Conservation (phyloP, 2,888 invertebrate genomes). For the Melieria crassipennis region DNA sequence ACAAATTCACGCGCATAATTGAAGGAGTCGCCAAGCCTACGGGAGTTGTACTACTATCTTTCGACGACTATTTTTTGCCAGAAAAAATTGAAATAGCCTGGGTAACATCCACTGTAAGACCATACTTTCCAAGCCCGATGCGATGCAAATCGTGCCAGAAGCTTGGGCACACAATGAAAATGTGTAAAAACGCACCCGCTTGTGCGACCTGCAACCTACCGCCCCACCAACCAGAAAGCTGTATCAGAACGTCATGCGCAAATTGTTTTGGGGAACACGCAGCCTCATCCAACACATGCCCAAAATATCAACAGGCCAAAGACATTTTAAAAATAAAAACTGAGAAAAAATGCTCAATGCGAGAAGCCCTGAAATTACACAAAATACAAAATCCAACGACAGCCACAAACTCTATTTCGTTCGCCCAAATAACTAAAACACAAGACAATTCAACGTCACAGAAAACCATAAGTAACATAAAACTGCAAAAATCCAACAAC, state of each 20-base stretch:
- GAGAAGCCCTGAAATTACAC: too few relatives aligned
- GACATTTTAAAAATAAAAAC: neutral
- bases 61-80: slow-evolving; percentile 7
- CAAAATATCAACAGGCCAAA: slow-evolving; percentile 3
- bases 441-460: too few relatives aligned
- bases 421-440: too few relatives aligned
- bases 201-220: slow-evolving; percentile 10
- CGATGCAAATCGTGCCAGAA: neutral
- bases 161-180: neutral
- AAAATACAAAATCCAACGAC: too few relatives aligned
- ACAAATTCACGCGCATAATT: neutral
- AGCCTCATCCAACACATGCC: slow-evolving; percentile 5
- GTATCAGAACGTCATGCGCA: slow-evolving; percentile 7
- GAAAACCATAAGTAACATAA: too few relatives aligned
- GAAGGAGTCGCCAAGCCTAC: neutral
- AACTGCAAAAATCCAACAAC: too few relatives aligned
- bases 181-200: neutral
- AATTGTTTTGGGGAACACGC: slow-evolving; percentile 15
- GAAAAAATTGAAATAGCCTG: slow-evolving; percentile 3
- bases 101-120: neutral
- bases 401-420: too few relatives aligned
- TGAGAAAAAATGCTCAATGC: too few relatives aligned
- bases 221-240: neutral
- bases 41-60: neutral
- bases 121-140: neutral